Conservation (phyloP, 2,113 vertebrate species). For the Papio anubis region DNA sequence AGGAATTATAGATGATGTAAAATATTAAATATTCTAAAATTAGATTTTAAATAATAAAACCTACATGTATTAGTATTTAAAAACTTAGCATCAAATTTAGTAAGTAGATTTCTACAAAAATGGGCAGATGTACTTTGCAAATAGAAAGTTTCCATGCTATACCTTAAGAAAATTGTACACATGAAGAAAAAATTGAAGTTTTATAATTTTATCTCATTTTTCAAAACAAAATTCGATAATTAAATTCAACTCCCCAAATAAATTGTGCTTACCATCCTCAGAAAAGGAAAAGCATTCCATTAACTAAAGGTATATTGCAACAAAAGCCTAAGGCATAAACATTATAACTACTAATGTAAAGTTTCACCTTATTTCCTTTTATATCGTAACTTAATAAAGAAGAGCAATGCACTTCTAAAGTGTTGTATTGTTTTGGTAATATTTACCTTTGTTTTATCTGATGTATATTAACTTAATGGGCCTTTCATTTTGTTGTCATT, state of each 20-base stretch:
- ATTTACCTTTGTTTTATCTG: slow-evolving; percentile 21
- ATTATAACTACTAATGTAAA: slow-evolving; percentile 55
- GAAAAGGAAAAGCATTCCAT: neutral
- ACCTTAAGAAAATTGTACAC: neutral
- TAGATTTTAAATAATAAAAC: neutral
- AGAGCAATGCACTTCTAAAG: slow-evolving; percentile 35
- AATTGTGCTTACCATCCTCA: slow-evolving; percentile 14
- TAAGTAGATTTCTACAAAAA: neutral
- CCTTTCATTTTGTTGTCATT: slow-evolving; percentile 57
- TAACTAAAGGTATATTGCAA: slow-evolving; percentile 42
- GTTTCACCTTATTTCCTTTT: neutral
- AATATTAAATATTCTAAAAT: neutral
- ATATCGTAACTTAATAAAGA: slow-evolving; percentile 15
- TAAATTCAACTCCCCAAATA: slow-evolving; percentile 40
- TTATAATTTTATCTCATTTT: slow-evolving; percentile 35
- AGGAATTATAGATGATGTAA: neutral
- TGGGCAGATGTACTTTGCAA: neutral
- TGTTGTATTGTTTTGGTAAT: slow-evolving; percentile 43
- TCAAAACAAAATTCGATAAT: slow-evolving; percentile 68
- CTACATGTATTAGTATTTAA: neutral
- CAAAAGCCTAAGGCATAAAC: slow-evolving; percentile 63
- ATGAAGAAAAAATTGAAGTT: neutral
- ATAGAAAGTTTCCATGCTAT: neutral
- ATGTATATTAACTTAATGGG: slow-evolving; percentile 58
- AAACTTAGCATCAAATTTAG: neutral